Evolutionary conservation across 1,140 invertebrate genomes (phyloP), one percentile per base, ranked within the genome.

Genomic region (Forficula auricularia): DNA sequence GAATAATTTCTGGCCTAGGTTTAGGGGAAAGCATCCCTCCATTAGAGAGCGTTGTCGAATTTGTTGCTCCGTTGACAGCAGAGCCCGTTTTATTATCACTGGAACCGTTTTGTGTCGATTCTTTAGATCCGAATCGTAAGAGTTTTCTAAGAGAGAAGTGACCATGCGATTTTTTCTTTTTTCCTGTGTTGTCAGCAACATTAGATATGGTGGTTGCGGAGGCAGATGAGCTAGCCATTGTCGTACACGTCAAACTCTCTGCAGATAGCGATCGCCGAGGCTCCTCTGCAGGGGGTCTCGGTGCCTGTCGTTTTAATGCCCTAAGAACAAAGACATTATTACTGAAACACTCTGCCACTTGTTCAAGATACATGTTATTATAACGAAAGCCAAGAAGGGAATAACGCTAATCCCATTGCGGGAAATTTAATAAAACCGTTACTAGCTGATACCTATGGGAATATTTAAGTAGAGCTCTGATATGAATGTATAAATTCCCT

Each of bases 101-200:
- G 61, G 64, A 31, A 62, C 59, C 39, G 61, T 64, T 45, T 73
- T 72, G 32, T 70, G 65, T 19, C 71, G 66, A 36, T 66, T 63
- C 47, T 78, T 75, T 38, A 72, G 51, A 52, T 3, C 80, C 79
- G 61, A 87, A 77, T 33, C 83, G 65, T 6, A 88, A 56, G 30
- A 88, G 73, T 51, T 85, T 86, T 51, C 82, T 81, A n/a, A 88
- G 64, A 0, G 81, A 87, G 51, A 84, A 84, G 46, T 77, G 73
- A 2, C 68, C 58, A 50, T 76, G 73, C 0, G 22, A 40, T 36
- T 50, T 52, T 38, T 72, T 74, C 60, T 76, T 75, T 43, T 79
- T 71, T 18, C 69, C 73, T 38, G 16, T 31, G 15, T 45, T 46
- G 14, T 15, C 15, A 9, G 42, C 4, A 6, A 10, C 22, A n/a